Base-by-base conservation (phyloP, 2,797 vertebrate genomes). In the Mergus octosetaceus region DNA sequence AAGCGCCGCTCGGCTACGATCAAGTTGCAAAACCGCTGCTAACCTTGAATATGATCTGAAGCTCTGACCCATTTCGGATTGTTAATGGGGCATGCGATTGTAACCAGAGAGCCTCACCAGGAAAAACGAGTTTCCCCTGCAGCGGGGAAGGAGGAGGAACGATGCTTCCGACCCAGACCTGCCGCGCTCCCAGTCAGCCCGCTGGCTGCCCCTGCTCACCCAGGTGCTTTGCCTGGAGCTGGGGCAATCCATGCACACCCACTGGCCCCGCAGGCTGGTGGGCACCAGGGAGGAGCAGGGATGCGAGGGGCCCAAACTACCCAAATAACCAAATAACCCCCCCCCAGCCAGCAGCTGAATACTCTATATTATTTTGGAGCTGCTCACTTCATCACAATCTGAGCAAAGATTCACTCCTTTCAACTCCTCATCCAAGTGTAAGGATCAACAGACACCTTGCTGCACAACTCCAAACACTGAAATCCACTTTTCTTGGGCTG, bases 21-120 rank as follows among this genome's bases (percentile, higher is more conserved):
- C 62, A 28, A 84, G 80, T 60, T 87, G 80, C 90, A 89, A 84
- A 93, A 62, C 80, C 88, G 76, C 92, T 12, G 34, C 81, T 95
- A 96, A 89, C 94, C 93, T 95, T 85, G 83, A 90, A 3, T 27
- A 6, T 0, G 24, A 56, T 70, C 80, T 76, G 84, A 66, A 81
- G 90, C 88, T 62, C 87, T 95, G 90, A 90, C 85, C 93, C 70
- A 11, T 85, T 94, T 94, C 83, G 49, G 71, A 18, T 53, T 8
- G 68, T 88, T 95, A 91, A 87, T 73, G 76, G 91, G 36, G 51
- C 87, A 38, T 78, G 73, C 75, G 7, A 43, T 18, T 45, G 36
- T 53, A 79, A 85, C 65, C 16, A 85, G 81, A 68, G 56, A 6
- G 10, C 17, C 81, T 39, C 75, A 43, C 56, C 36, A 60, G 75